phyloP scores from a whole-genome alignment of 2,888 invertebrate genomes.

The Drosophila suboccidentalis region DNA sequence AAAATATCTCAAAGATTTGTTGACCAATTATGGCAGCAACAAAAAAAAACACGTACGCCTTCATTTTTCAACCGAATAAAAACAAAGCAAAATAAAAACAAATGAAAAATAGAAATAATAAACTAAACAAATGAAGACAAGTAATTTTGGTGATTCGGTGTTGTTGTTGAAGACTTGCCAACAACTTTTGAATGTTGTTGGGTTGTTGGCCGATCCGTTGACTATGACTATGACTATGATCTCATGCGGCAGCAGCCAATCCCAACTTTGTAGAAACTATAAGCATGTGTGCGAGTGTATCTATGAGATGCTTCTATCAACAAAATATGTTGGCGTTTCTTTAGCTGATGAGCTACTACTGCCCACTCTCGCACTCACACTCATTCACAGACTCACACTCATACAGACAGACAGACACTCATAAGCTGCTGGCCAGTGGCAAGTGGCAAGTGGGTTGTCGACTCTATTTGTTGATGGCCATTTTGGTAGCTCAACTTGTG shows the following conservation, averaged over 20 bases:
- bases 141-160: conserved; percentile 44
- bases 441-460: conserved; percentile 34
- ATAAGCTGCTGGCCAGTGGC: conserved; percentile 28
- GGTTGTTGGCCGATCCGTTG: conserved; percentile 47
- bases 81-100: conserved; percentile 10
- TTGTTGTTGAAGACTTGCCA: conserved; percentile 56
- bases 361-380: conserved; percentile 42
- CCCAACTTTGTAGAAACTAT: conserved; percentile 73
- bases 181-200: conserved; percentile 39
- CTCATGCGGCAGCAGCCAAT: conserved; percentile 72
- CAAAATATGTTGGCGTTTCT: conserved; percentile 52
- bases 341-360: conserved; percentile 51
- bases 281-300: conserved; percentile 45
- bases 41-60: conserved; percentile 69
- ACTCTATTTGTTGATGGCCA: conserved; percentile 57
- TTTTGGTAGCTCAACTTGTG: conserved; percentile 54
- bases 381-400: neutral
- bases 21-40: conserved; percentile 47
- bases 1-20: conserved; percentile 50
- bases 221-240: conserved; percentile 66
- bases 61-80: conserved; percentile 28
- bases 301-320: conserved; percentile 68
- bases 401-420: neutral
- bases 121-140: conserved; percentile 16
- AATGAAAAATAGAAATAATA: conserved; percentile 24